A percentile compares a stretch with the other conserved stretches of the same genome.
These are phyloP conservation scores for Seriola quinqueradiata DNA, from an alignment of 2,113 vertebrate genomes.

Conservation along the genomic window DNA sequence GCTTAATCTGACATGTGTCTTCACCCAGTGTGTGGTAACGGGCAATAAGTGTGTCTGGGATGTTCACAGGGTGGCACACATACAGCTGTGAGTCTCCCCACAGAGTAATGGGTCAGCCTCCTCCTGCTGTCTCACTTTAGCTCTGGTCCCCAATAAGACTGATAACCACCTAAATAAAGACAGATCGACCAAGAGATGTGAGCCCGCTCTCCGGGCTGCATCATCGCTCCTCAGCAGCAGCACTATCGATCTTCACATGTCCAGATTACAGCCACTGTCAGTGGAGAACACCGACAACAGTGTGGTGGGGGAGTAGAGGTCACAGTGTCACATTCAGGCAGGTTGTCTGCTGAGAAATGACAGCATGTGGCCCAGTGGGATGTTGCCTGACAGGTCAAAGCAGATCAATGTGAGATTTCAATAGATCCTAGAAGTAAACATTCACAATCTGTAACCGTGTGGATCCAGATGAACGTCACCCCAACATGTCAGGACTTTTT, in stretches of 20 bases:
- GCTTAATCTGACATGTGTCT: not conserved
- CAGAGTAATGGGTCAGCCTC: slow-evolving; percentile 8
- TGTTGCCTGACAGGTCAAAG: slow-evolving; percentile 9
- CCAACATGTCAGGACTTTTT: no score
- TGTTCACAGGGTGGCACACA: not conserved
- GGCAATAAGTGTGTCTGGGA: slow-evolving; percentile 16
- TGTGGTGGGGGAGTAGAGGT: slow-evolving; percentile 28
- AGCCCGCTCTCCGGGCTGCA: slow-evolving; percentile 35
- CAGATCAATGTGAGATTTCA: not conserved
- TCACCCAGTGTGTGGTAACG: not conserved
- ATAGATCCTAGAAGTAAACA: slow-evolving; percentile 3
- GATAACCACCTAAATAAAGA: slow-evolving; percentile 61
- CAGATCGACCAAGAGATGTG: slow-evolving; percentile 27
- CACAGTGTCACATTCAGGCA: slow-evolving; percentile 39
- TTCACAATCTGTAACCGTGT: not conserved
- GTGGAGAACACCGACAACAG: slow-evolving; percentile 33
- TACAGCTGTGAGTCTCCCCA: not conserved
- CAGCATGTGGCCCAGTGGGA: not conserved
- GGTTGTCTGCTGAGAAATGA: slow-evolving; percentile 19
- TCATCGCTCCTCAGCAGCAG: slow-evolving; percentile 50
- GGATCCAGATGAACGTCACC: slow-evolving; percentile 32
- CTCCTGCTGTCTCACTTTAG: slow-evolving; percentile 16
- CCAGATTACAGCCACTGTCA: slow-evolving; percentile 42
- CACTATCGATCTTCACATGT: slow-evolving; percentile 43
- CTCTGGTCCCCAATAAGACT: slow-evolving; percentile 53